A percentile compares a stretch with the other conserved stretches of the same genome.
Evolutionary conservation across 2,888 invertebrate genomes (phyloP).

Genomic region (Tridacna gigas): DNA sequence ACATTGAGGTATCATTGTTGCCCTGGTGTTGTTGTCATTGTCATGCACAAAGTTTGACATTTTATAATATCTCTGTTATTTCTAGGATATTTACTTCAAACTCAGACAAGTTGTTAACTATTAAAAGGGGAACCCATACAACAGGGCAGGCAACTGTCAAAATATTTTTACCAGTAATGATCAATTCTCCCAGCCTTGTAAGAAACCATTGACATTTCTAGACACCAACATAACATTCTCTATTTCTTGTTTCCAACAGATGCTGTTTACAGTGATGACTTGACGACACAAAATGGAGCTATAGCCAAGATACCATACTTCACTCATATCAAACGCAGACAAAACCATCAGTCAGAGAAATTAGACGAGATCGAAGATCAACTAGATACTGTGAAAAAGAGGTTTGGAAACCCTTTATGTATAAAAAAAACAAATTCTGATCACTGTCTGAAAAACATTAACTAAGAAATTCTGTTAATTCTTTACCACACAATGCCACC

Average conservation of each 20-base stretch:
- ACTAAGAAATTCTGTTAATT: background rate
- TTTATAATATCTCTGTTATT: no score
- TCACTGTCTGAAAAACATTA: background rate
- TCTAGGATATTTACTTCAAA: no score
- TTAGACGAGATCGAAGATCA: conserved; percentile 79
- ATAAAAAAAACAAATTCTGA: background rate
- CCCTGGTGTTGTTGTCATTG: no score
- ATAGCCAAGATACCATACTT: conserved; percentile 82
- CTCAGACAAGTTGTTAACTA: no score
- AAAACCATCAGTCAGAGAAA: conserved; percentile 74
- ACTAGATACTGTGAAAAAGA: conserved; percentile 81
- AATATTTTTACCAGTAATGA: no score
- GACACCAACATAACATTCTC: no score
- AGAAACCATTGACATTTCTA: no score
- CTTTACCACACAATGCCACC: background rate
- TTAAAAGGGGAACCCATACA: no score
- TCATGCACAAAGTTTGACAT: no score
- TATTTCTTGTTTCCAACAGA: conserved; percentile 44
- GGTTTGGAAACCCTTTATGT: conserved; percentile 54
- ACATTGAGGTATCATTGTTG: no score
- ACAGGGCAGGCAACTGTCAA: no score
- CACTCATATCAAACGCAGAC: conserved; percentile 75
- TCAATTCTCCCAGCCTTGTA: no score
- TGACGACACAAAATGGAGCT: conserved; percentile 70
- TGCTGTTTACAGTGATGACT: conserved; percentile 80